Conservation (phyloP, 2,113 vertebrate species). For the Variabilichromis moorii region DNA sequence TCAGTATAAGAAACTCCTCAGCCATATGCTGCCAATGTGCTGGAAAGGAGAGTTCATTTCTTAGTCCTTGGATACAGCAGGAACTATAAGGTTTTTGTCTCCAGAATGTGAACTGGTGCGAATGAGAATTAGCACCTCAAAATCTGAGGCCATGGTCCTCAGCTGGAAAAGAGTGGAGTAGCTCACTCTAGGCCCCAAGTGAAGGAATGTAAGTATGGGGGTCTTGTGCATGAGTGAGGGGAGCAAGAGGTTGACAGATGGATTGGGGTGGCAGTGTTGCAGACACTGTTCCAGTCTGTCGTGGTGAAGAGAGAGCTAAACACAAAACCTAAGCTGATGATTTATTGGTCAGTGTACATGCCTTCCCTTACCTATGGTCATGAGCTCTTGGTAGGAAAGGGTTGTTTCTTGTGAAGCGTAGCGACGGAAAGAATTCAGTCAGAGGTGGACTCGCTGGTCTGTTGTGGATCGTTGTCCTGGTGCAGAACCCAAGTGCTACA, state of each 20-base stretch:
- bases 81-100: background rate
- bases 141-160: background rate
- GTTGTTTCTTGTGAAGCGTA: background rate
- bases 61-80: background rate
- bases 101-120: background rate
- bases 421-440: background rate
- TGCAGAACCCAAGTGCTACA: background rate
- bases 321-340: background rate
- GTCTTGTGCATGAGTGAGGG: background rate
- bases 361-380: background rate
- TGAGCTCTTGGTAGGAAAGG: background rate
- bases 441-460: background rate
- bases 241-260: background rate
- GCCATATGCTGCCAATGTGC: background rate
- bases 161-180: background rate
- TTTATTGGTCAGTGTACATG: background rate
- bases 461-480: background rate
- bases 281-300: background rate
- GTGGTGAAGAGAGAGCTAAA: background rate
- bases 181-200: background rate
- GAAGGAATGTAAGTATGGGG: background rate
- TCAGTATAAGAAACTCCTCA: background rate
- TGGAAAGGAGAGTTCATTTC: background rate
- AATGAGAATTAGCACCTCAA: background rate
- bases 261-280: background rate